Percentiles rank a stretch among this genome's conserved stretches.
phyloP scores from a whole-genome alignment of 2,113 vertebrate species.

The Saccopteryx leptura region DNA sequence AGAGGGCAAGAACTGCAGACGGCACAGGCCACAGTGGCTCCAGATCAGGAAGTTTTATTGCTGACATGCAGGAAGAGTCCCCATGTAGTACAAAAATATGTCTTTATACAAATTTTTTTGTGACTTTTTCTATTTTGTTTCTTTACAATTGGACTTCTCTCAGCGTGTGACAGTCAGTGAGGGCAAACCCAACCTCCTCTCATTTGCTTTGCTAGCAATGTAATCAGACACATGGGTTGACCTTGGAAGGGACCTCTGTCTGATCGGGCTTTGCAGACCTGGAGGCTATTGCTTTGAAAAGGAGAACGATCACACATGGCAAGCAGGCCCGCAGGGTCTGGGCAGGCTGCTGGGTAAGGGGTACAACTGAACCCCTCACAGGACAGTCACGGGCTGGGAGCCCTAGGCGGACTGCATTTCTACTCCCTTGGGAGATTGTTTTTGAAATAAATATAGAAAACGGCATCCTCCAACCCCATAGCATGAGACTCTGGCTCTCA shows the following conservation, averaged over 20 bases:
- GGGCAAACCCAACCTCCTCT: slow-evolving; percentile 83
- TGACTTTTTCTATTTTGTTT: slow-evolving; percentile 89
- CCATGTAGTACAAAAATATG: slow-evolving; percentile 99
- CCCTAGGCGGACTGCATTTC: slow-evolving; percentile 49
- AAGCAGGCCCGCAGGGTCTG: slow-evolving; percentile 39
- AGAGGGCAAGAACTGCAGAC: not conserved
- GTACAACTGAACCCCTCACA: not conserved
- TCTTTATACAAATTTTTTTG: slow-evolving; percentile 97
- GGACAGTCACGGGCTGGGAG: slow-evolving; percentile 36
- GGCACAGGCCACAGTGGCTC: slow-evolving; percentile 79
- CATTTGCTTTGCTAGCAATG: slow-evolving; percentile 71
- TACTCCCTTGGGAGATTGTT: slow-evolving; percentile 70
- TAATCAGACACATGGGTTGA: slow-evolving; percentile 1
- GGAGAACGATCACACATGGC: slow-evolving; percentile 40
- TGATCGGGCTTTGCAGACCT: slow-evolving; percentile 70
- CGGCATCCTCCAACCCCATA: slow-evolving; percentile 1
- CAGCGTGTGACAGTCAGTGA: slow-evolving; percentile 68
- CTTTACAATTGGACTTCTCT: slow-evolving; percentile 92
- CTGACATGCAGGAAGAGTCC: slow-evolving; percentile 98
- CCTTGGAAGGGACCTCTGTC: slow-evolving; percentile 68
- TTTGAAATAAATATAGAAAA: slow-evolving; percentile 85
- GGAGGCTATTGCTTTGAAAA: slow-evolving; percentile 87
- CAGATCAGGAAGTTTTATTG: slow-evolving; percentile 95
- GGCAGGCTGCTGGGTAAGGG: not conserved
- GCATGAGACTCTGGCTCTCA: slow-evolving; percentile 56